Evolutionary conservation across 2,113 vertebrate genomes (phyloP).

Genomic region (Climacteris rufus): DNA sequence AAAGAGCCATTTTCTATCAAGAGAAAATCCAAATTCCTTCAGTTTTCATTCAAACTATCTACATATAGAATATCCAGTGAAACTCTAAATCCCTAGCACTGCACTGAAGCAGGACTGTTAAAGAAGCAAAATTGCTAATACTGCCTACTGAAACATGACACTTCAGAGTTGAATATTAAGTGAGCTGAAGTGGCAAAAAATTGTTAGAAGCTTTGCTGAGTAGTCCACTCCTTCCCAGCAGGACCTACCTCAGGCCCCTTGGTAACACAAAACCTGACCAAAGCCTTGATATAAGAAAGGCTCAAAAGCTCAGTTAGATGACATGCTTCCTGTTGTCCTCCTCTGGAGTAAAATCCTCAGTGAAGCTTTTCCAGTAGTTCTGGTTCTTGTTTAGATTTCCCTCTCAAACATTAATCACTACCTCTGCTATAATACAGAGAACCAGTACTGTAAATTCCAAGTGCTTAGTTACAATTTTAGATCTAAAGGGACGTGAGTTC

Average conservation of each 20-base stretch:
- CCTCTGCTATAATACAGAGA: background rate
- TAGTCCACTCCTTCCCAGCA: background rate
- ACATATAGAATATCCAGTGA: background rate
- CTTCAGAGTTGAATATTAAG: background rate
- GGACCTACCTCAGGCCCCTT: background rate
- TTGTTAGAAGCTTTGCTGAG: background rate
- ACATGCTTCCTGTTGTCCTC: background rate
- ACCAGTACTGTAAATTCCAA: background rate
- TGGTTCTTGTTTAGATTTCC: background rate
- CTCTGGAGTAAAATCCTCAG: background rate
- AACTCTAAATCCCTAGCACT: background rate
- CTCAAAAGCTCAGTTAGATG: background rate
- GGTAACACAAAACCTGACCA: background rate
- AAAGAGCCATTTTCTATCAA: background rate
- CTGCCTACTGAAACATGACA: background rate
- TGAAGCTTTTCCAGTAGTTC: background rate
- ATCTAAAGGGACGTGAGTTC: background rate
- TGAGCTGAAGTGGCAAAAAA: background rate
- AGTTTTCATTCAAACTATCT: background rate
- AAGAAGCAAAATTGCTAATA: background rate
- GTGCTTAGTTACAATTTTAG: background rate
- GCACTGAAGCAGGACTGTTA: background rate
- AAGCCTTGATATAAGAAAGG: background rate
- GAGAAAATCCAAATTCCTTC: background rate
- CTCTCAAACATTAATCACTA: background rate